Evolutionary conservation across 1,140 invertebrate genomes (phyloP).

Genomic region (Musca vetustissima): DNA sequence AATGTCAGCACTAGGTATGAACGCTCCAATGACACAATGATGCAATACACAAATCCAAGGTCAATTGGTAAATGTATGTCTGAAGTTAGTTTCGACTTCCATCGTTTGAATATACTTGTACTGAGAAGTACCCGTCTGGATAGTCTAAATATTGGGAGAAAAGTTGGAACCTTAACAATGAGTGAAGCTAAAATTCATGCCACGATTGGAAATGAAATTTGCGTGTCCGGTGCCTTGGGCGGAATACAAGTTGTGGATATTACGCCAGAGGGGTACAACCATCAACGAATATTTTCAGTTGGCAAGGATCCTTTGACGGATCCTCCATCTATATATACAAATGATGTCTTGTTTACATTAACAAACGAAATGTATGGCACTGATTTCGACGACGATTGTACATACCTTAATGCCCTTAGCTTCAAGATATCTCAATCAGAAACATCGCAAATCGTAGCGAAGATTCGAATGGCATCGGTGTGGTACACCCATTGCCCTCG

Average conservation of each 20-base stretch:
- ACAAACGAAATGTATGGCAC: constrained; percentile 59
- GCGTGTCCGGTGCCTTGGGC: constrained; percentile 82
- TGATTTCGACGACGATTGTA: constrained; percentile 46
- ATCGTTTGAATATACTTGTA: constrained; percentile 84
- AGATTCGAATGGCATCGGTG: constrained; percentile 83
- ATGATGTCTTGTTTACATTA: constrained; percentile 45
- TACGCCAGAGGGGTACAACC: constrained; percentile 77
- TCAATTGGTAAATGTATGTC: constrained; percentile 45
- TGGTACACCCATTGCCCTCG: constrained; percentile 90
- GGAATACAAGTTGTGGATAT: constrained; percentile 90
- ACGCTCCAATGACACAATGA: background rate
- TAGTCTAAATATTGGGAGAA: constrained; percentile 72
- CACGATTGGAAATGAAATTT: constrained; percentile 70
- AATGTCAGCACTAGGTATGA: background rate
- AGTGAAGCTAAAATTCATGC: constrained; percentile 87
- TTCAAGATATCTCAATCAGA: constrained; percentile 65
- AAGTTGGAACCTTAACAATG: constrained; percentile 92
- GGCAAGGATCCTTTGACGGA: constrained; percentile 73
- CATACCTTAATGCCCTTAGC: constrained; percentile 62
- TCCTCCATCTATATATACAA: constrained; percentile 39
- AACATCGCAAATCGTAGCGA: constrained; percentile 57
- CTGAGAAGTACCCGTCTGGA: constrained; percentile 76
- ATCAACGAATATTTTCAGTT: constrained; percentile 83
- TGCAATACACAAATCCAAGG: background rate
- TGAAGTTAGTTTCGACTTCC: constrained; percentile 90